Conservation (phyloP, 2,797 vertebrate species). For the Tragopan temminckii region DNA sequence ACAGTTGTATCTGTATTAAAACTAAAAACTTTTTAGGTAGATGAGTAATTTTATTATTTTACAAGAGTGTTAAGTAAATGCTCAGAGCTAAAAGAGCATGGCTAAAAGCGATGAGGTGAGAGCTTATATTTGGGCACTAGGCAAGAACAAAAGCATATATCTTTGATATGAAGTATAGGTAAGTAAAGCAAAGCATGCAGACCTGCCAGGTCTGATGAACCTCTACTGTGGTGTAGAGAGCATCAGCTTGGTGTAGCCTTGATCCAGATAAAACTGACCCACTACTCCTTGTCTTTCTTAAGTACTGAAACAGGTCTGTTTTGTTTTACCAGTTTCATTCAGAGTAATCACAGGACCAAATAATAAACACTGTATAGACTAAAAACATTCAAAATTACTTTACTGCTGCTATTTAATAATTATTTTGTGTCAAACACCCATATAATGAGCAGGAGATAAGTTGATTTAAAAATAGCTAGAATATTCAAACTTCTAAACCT, state of each 20-base stretch:
- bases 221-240: neutral
- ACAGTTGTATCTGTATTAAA: neutral
- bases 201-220: neutral
- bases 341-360: neutral
- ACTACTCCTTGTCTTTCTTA: neutral
- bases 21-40: neutral
- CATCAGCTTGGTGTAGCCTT: accelerated
- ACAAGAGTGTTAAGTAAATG: neutral
- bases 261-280: neutral
- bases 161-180: neutral
- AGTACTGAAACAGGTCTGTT: neutral
- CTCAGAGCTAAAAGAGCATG: neutral
- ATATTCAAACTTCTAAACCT: neutral
- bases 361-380: neutral
- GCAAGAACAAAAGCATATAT: neutral
- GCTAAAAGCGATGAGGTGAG: neutral
- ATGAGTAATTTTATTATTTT: neutral
- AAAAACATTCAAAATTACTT: neutral
- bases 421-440: neutral
- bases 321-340: neutral
- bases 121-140: neutral
- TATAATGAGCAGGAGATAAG: neutral
- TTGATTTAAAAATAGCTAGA: neutral
- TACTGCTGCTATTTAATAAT: neutral
- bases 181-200: neutral